These are phyloP conservation scores for Nicator chloris DNA, from an alignment of 2,113 vertebrate species.

Conservation along the genomic window DNA sequence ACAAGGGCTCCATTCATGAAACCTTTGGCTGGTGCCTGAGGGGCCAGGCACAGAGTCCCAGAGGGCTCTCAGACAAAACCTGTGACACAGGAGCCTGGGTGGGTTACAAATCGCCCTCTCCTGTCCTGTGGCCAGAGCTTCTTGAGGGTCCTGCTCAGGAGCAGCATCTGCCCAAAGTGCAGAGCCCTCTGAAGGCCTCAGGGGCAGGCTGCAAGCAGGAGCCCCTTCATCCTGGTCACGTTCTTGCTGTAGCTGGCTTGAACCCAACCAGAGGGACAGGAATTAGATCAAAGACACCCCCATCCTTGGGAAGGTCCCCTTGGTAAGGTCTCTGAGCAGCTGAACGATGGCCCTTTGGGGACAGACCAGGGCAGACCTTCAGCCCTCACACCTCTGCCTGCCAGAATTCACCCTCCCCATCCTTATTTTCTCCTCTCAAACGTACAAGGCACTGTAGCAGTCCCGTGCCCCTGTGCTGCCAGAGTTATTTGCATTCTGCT, in stretches of 20 bases:
- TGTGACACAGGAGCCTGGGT: neutral
- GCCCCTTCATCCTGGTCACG: rapidly evolving
- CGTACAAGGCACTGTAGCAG: neutral
- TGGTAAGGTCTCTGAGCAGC: neutral
- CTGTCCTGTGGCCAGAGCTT: neutral
- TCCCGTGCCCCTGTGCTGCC: neutral
- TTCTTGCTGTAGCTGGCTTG: neutral
- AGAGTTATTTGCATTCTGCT: slow-evolving; percentile 55
- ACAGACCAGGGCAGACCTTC: neutral
- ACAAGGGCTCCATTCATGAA: neutral
- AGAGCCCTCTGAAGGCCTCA: neutral
- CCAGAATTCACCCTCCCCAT: neutral
- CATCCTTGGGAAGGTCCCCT: neutral
- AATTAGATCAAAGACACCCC: neutral
- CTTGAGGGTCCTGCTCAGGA: neutral
- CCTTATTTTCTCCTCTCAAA: neutral
- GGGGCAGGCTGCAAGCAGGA: neutral
- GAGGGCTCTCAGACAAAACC: neutral
- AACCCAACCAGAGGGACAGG: neutral
- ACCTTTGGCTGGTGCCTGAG: neutral
- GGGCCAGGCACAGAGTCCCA: neutral
- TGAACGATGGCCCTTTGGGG: neutral
- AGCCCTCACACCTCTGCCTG: neutral
- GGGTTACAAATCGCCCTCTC: neutral
- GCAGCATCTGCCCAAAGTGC: neutral